Evolutionary conservation across 2,888 invertebrate species (phyloP), one percentile per base, ranked within the genome.

Genomic region (Bombylius major): DNA sequence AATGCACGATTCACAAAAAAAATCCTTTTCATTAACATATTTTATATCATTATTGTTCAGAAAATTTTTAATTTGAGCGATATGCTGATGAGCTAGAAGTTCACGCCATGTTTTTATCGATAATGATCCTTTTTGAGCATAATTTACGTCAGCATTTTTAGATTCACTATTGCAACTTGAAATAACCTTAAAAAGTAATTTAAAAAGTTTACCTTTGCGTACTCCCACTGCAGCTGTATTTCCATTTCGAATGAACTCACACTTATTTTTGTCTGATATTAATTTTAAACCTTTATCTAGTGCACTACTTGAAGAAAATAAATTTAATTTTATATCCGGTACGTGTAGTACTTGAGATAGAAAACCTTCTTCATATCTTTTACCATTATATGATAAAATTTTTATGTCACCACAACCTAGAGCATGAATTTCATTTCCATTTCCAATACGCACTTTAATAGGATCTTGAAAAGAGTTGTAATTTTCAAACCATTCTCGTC

Each of bases 1-100:
- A 13, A 60, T 44, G 55, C 63, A 65, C 8, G 61, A 60, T 39
- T 66, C 57, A 49, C 63, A 62, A n/a, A 55, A 57, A 33, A 59
- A 60, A 33, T 60, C n/a, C 34, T 56, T 48, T 5, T 58, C 51
- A 14, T 55, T 56, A 9, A 31, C 36, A 56, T 50, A 62, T n/a
- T 55, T 34, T 42, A 65, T 61, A 8, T 57, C 53, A n/a, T 52
- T 52, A 13, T 51, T 11, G n/a, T 50, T 56, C 11, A 65, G 55
- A 23, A 63, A 50, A 42, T 53, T 55, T 51, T 58, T 58, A 3
- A 64, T 60, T 33, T 64, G 60, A 6, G 36, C n/a, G n/a, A n/a
- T n/a, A n/a, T n/a, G n/a, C n/a, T n/a, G n/a, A n/a, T n/a, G n/a
- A n/a, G n/a, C n/a, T n/a, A n/a, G n/a, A n/a, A n/a, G n/a, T n/a